phyloP scores from a whole-genome alignment of 2,797 vertebrate species.

The Cirrhinus molitorella region DNA sequence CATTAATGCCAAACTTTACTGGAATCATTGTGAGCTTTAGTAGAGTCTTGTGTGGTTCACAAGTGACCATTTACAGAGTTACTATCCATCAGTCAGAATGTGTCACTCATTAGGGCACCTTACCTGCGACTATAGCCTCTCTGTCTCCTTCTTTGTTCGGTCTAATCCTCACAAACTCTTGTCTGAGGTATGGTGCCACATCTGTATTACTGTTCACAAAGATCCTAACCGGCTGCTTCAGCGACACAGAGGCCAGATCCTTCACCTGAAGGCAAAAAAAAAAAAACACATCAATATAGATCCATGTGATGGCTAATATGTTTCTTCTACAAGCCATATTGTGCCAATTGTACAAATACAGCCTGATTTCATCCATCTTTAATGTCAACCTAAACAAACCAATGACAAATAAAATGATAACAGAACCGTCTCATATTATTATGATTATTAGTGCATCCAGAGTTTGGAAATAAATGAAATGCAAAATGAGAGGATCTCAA shows the following conservation, averaged over 20 bases:
- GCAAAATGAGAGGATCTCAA: background rate
- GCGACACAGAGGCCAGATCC: slow-evolving; percentile 92
- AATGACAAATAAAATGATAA: background rate
- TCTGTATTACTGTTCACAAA: slow-evolving; percentile 99
- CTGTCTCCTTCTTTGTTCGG: slow-evolving; percentile 91
- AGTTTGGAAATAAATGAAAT: background rate
- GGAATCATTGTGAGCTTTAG: background rate
- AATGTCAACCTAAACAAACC: background rate
- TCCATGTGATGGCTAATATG: background rate
- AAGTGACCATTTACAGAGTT: no score
- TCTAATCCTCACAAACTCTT: slow-evolving; percentile 94
- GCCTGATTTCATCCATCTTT: background rate
- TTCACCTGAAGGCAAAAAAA: slow-evolving; percentile 82
- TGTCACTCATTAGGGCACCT: no score
- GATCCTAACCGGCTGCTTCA: slow-evolving; percentile 90
- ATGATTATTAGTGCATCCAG: background rate
- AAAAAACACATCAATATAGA: background rate
- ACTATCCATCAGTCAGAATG: no score
- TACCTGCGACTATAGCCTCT: slow-evolving; percentile 93
- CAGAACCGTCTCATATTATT: background rate
- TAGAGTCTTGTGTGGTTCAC: no score
- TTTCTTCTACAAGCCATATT: background rate
- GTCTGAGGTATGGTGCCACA: slow-evolving; percentile 93
- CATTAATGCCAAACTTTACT: background rate
- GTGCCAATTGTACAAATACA: background rate